Conservation (phyloP, 2,797 vertebrate species). For the Helicolenus hilgendorfi region DNA sequence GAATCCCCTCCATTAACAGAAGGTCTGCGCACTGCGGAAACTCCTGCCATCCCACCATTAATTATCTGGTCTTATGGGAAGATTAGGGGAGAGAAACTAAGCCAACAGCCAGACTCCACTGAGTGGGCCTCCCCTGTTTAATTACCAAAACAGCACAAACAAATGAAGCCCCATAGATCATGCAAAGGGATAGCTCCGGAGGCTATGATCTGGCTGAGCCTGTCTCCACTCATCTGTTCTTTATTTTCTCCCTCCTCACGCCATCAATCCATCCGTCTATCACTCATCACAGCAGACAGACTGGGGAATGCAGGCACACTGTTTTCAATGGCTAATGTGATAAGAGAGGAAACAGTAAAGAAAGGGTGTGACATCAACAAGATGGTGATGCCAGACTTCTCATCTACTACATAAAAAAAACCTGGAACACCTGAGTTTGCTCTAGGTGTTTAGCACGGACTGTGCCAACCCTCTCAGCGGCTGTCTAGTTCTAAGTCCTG, state of each 20-base stretch:
- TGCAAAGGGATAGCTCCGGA: constrained; percentile 47
- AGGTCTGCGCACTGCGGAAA: constrained; percentile 60
- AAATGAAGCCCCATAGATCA: constrained; percentile 78
- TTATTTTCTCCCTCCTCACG: constrained; percentile 3
- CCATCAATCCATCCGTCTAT: constrained; percentile 60
- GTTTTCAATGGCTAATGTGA: constrained; percentile 57
- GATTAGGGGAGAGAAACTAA: constrained; percentile 75
- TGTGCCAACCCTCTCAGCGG: not conserved
- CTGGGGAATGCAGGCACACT: constrained; percentile 25
- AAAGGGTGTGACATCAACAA: constrained; percentile 19
- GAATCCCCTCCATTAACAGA: constrained; percentile 85
- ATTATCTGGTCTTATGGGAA: constrained; percentile 87
- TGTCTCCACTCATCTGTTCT: constrained; percentile 11
- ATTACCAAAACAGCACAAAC: constrained; percentile 81
- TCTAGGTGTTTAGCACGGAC: not conserved
- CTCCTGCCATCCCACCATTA: constrained; percentile 81
- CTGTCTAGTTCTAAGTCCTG: not conserved
- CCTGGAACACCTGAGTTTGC: not conserved
- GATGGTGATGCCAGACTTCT: constrained; percentile 17
- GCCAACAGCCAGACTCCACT: constrained; percentile 72
- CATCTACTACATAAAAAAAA: constrained; percentile 1
- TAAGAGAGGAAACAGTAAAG: constrained; percentile 20
- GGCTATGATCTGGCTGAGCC: constrained; percentile 56
- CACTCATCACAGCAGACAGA: constrained; percentile 58
- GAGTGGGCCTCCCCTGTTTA: constrained; percentile 77